Conservation (phyloP, 2,888 invertebrate species). For the Agriopis aurantiaria region DNA sequence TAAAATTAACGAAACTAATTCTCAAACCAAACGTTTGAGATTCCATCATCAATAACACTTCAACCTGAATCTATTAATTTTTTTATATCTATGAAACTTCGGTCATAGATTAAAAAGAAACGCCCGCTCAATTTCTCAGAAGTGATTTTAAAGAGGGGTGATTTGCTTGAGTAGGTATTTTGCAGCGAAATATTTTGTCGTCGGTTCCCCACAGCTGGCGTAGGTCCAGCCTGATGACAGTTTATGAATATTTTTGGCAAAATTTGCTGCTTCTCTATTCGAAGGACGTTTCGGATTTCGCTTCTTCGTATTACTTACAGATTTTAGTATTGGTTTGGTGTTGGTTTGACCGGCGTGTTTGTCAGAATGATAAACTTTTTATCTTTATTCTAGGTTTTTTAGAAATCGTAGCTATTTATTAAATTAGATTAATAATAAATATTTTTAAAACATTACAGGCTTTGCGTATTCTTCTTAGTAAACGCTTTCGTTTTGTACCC, state of each 20-base stretch:
- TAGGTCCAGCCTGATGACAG: constrained; percentile 84
- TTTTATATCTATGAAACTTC: constrained; percentile 45
- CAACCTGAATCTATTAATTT: constrained; percentile 10
- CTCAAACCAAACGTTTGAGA: too few relatives aligned
- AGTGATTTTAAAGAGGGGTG: constrained; percentile 82
- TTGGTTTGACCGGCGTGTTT: constrained; percentile 27
- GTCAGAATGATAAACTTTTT: constrained; percentile 31
- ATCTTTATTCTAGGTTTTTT: not conserved
- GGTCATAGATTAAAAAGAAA: constrained; percentile 63
- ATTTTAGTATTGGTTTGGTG: constrained; percentile 34
- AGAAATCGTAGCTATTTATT: too few relatives aligned
- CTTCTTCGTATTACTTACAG: constrained; percentile 63
- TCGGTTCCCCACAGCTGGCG: constrained; percentile 82
- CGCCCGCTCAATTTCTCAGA: constrained; percentile 74
- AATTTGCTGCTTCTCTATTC: constrained; percentile 75
- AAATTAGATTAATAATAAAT: too few relatives aligned
- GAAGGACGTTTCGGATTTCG: constrained; percentile 70
- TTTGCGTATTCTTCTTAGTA: too few relatives aligned
- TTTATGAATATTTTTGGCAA: constrained; percentile 86
- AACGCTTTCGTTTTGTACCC: too few relatives aligned
- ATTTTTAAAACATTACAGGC: too few relatives aligned
- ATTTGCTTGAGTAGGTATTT: constrained; percentile 82
- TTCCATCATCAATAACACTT: too few relatives aligned
- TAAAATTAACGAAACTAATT: too few relatives aligned
- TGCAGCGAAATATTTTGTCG: constrained; percentile 83